phyloP scores from a whole-genome alignment of 1,140 invertebrate species.

The Rhopalosiphum padi region DNA sequence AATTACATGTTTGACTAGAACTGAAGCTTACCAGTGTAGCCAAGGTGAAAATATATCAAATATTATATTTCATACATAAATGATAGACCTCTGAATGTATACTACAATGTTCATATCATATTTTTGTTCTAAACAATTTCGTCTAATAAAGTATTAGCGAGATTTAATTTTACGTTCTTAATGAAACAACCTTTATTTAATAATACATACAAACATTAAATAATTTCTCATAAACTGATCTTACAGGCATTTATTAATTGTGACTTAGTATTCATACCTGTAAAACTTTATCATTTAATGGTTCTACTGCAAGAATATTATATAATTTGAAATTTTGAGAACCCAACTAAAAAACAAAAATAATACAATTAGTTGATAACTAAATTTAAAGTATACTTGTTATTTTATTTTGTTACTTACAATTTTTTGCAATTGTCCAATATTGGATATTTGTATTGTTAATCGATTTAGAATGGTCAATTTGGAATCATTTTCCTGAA shows the following conservation, averaged over 20 bases:
- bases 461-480: constrained; percentile 5
- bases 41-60: neutral
- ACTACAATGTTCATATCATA: neutral
- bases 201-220: neutral
- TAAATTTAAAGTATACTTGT: neutral
- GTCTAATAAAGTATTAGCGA: neutral
- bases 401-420: constrained; percentile 12
- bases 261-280: constrained; percentile 26
- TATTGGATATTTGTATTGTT: constrained; percentile 3
- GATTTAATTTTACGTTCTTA: neutral
- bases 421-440: constrained; percentile 12
- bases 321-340: constrained; percentile 33
- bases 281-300: neutral
- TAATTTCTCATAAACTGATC: neutral
- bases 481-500: neutral
- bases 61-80: neutral
- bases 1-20: neutral
- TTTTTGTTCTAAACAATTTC: neutral
- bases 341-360: neutral
- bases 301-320: constrained; percentile 49
- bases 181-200: neutral
- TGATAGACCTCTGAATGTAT: too few relatives aligned
- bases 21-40: neutral
- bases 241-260: neutral
- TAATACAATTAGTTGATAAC: neutral